Evolutionary conservation across 2,113 vertebrate genomes (phyloP).

Genomic region (Chaetops frenatus): DNA sequence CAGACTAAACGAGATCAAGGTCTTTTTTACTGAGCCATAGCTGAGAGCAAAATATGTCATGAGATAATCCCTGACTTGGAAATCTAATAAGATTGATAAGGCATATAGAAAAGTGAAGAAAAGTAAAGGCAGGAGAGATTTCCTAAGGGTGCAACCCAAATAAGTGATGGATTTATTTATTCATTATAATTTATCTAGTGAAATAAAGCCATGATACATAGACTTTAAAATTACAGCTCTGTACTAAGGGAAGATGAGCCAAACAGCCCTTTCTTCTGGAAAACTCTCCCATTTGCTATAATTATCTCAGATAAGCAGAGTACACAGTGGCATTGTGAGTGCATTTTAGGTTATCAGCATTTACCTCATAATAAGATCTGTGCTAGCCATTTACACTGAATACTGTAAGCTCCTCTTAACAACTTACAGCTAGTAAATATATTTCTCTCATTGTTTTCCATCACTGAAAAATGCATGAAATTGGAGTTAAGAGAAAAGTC

Average conservation of each 20-base stretch:
- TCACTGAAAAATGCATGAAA: slow-evolving; percentile 3
- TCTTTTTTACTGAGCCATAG: background rate
- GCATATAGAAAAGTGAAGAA: background rate
- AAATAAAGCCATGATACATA: background rate
- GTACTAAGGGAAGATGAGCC: background rate
- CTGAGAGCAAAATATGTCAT: background rate
- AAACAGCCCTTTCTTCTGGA: background rate
- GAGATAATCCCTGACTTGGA: background rate
- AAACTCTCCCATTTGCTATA: background rate
- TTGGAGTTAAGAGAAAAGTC: background rate
- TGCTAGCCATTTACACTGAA: background rate
- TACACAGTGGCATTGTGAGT: background rate
- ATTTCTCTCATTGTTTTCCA: background rate
- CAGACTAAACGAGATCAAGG: background rate
- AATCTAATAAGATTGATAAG: background rate
- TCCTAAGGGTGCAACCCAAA: background rate
- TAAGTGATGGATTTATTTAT: background rate
- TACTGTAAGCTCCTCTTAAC: background rate
- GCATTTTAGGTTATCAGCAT: background rate
- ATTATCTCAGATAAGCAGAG: background rate
- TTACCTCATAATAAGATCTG: background rate
- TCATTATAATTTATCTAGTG: background rate
- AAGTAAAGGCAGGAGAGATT: background rate
- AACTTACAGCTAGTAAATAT: background rate
- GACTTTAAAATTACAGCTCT: background rate